These are phyloP conservation scores for Drosophila mettleri DNA, from an alignment of 2,888 invertebrate species.

Conservation along the genomic window DNA sequence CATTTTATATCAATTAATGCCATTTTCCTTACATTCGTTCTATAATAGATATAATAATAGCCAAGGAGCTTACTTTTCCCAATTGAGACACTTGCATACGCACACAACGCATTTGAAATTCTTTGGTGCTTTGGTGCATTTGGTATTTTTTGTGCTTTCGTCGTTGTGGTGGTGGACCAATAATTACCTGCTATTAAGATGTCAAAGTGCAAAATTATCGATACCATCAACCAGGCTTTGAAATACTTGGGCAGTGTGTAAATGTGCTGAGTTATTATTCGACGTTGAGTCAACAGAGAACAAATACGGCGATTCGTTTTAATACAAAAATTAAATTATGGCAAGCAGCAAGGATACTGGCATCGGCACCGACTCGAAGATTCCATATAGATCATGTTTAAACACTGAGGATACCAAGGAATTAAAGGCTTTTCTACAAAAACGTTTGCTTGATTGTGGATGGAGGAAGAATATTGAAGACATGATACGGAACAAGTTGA, in stretches of 20 bases:
- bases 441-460: constrained; percentile 94
- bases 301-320: not conserved
- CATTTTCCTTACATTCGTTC: too few species aligned
- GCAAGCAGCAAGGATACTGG: constrained; percentile 48
- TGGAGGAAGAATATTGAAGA: constrained; percentile 96
- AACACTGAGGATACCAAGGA: constrained; percentile 63
- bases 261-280: not conserved
- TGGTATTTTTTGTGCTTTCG: not conserved
- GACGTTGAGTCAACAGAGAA: not conserved
- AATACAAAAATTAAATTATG: constrained; percentile 40
- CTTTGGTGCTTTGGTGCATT: not conserved
- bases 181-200: not conserved
- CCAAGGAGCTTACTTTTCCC: too few species aligned
- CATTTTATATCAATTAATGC: too few species aligned
- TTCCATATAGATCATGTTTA: constrained; percentile 53
- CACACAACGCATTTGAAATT: not conserved
- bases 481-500: constrained; percentile 93
- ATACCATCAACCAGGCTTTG: constrained; percentile 21
- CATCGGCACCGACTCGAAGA: constrained; percentile 49
- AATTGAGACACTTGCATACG: not conserved
- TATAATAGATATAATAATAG: too few species aligned
- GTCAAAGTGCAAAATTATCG: not conserved
- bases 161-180: not conserved
- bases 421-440: constrained; percentile 91
- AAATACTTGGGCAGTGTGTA: not conserved